Evolutionary conservation across 1,140 invertebrate genomes (phyloP), one percentile per base, ranked within the genome.

Genomic region (Thaumetopoea pityocampa): DNA sequence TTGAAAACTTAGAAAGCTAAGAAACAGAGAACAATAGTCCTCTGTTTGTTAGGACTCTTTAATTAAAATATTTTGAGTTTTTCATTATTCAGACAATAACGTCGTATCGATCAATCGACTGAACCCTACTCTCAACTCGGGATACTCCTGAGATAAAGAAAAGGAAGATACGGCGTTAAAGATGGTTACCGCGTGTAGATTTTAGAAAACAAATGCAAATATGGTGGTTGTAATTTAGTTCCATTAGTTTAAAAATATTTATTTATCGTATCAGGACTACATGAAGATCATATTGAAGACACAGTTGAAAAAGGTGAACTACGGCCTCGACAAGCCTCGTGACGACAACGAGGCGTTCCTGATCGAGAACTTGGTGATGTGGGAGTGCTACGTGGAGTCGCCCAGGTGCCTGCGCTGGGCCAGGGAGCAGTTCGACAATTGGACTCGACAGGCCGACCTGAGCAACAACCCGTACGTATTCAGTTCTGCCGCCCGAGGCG

Each of bases 361-460:
- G 1, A 76, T 79, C 5, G 72, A 86, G 35, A 74, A 84, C 15
- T 63, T 87, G 0, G 59, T 87, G 2, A 60, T 85, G 47, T 89
- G 87, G 86, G 88, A 90, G 12, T 93, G 92, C 40, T 62, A 82
- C 16, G 87, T 89, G 26, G 87, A 87, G 44, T 78, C 90, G 1
- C 74, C 71, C 0, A 85, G 90, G 16, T 93, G 92, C 54, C 62
- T 89, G 0, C 45, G 76, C 6, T 88, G 88, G 62, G 88, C 89
- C 0, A 43, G 66, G 9, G 51, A 64, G 0, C 78, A 91, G 6
- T 92, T 90, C 60, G 55, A 78, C 3, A 65, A 74, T 30, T 91
- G 89, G 88, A 79, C 78, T 11, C 52, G 38, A 1, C 53, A 80
- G n/a, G 9, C 58, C 0, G 72, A 89, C 43, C 74, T 87, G 22